These are phyloP conservation scores for Pyrrhia umbra DNA, from an alignment of 2,888 invertebrate genomes.

Conservation along the genomic window DNA sequence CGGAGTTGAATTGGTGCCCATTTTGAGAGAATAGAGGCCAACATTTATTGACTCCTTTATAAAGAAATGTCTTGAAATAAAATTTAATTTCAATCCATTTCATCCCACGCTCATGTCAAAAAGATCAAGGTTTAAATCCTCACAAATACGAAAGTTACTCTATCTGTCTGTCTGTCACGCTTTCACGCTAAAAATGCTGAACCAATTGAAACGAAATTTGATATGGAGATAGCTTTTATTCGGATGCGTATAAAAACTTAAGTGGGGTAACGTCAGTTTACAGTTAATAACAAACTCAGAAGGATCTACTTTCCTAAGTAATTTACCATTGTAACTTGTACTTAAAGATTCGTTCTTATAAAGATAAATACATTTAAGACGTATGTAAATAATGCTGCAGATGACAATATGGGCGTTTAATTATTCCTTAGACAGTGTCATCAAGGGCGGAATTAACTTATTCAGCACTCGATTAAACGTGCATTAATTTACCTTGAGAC, in stretches of 20 bases:
- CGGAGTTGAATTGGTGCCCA: constrained; percentile 4
- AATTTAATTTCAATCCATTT: constrained; percentile 5
- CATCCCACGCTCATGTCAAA: constrained; percentile 13
- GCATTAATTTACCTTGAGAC: constrained; percentile 22
- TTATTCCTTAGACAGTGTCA: constrained; percentile 15
- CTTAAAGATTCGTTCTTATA: neutral
- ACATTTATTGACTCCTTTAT: neutral
- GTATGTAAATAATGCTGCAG: neutral
- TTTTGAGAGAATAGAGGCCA: neutral
- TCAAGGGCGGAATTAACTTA: constrained; percentile 29
- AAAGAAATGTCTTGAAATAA: constrained; percentile 13
- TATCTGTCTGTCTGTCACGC: too few species aligned
- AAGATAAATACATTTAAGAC: neutral
- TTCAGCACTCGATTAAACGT: constrained; percentile 16
- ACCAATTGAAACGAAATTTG: too few species aligned
- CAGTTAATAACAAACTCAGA: too few species aligned
- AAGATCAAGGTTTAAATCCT: neutral
- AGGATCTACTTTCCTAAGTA: neutral
- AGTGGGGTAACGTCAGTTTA: too few species aligned
- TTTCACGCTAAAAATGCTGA: too few species aligned
- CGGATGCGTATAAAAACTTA: too few species aligned
- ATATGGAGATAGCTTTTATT: too few species aligned
- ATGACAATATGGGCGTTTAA: constrained; percentile 9
- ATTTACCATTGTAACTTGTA: neutral
- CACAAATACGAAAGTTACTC: neutral